phyloP scores from a whole-genome alignment of 2,113 vertebrate species.

The Mus musculus region DNA sequence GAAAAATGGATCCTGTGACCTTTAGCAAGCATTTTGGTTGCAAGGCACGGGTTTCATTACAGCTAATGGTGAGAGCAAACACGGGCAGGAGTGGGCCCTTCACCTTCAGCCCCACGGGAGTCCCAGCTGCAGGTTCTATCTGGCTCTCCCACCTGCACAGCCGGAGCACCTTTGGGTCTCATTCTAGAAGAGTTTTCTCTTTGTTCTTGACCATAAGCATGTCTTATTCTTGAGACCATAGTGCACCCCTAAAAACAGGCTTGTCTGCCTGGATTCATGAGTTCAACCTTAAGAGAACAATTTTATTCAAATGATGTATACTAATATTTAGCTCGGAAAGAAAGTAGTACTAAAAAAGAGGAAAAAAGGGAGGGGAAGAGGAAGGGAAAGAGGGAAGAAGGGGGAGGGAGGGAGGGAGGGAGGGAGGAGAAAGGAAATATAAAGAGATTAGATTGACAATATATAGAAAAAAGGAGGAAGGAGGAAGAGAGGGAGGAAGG shows the following conservation, averaged over 20 bases:
- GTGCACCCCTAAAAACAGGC: slow-evolving; percentile 75
- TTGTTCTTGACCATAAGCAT: slow-evolving; percentile 71
- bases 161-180: slow-evolving; percentile 70
- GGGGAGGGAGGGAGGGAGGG: neutral
- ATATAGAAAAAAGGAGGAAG: neutral
- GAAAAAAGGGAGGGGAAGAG: too few species aligned
- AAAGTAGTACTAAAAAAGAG: neutral
- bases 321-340: slow-evolving; percentile 52
- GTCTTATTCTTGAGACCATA: slow-evolving; percentile 62
- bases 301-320: slow-evolving; percentile 10
- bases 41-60: slow-evolving; percentile 83
- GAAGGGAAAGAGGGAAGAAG: neutral
- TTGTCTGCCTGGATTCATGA: slow-evolving; percentile 79
- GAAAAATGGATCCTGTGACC: slow-evolving; percentile 82
- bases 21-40: slow-evolving; percentile 85
- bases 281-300: slow-evolving; percentile 77
- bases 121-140: slow-evolving; percentile 58
- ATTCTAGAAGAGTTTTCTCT: slow-evolving; percentile 73
- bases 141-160: slow-evolving; percentile 60
- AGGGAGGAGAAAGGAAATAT: neutral
- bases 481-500: neutral
- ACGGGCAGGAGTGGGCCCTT: slow-evolving; percentile 8
- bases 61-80: slow-evolving; percentile 79
- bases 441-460: neutral
- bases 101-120: neutral